Percentiles rank a stretch among this genome's conserved stretches.
Evolutionary conservation across 2,113 vertebrate species (phyloP).

Genomic region (Acanthisitta chloris): DNA sequence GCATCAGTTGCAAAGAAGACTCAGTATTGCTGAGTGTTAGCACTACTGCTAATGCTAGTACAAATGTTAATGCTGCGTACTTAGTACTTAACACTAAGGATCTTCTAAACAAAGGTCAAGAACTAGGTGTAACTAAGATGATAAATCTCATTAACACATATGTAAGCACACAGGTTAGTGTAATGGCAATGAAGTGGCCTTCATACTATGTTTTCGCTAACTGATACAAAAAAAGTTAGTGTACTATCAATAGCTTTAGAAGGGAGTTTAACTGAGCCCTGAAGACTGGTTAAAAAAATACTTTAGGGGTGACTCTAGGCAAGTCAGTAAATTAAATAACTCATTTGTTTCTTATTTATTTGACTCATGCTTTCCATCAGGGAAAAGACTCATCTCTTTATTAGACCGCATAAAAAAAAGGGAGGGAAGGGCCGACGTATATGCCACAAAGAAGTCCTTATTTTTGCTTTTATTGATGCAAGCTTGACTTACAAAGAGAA

Average conservation of each 20-base stretch:
- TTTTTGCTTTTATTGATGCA: not conserved
- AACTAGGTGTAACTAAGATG: not conserved
- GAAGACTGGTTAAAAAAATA: slow-evolving; percentile 13
- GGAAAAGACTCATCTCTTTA: not conserved
- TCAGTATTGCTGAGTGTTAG: not conserved
- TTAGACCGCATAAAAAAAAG: not conserved
- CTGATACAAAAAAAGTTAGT: not conserved
- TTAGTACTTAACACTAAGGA: not conserved
- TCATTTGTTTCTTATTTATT: not conserved
- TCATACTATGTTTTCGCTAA: not conserved
- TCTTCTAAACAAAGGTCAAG: not conserved
- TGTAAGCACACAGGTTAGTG: not conserved
- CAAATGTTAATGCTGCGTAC: not conserved
- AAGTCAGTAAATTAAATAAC: slow-evolving; percentile 16
- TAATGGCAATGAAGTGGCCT: not conserved
- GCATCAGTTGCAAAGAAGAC: not conserved
- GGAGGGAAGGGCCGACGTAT: not conserved
- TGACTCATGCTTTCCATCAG: not conserved
- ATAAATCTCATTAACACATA: not conserved
- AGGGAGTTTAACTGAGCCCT: not conserved
- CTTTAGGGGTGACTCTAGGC: not conserved
- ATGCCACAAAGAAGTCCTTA: not conserved
- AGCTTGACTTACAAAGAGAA: not conserved
- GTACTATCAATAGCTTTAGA: not conserved
- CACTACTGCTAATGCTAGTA: not conserved